phyloP scores from a whole-genome alignment of 2,113 vertebrate species.

The Odontesthes bonariensis region DNA sequence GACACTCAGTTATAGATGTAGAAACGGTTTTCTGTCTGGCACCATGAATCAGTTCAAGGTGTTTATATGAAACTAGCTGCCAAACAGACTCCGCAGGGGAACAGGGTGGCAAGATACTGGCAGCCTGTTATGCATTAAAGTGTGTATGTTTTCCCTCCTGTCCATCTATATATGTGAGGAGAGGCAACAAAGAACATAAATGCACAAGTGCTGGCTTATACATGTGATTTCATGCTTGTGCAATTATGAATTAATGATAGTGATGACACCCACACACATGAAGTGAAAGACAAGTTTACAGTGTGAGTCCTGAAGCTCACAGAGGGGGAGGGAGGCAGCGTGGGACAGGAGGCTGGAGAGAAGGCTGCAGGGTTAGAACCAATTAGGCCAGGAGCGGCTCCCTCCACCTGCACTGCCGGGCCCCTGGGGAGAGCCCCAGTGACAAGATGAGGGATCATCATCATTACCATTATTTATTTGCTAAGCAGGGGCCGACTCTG shows the following conservation, averaged over 20 bases:
- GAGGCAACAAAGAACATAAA: background rate
- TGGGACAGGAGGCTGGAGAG: constrained; percentile 72
- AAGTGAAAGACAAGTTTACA: constrained; percentile 55
- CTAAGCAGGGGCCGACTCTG: constrained; percentile 83
- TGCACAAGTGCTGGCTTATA: constrained; percentile 24
- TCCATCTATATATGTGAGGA: constrained; percentile 21
- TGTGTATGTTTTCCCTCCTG: constrained; percentile 6
- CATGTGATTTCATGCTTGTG: constrained; percentile 51
- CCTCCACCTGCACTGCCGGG: constrained; percentile 73
- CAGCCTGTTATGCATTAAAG: constrained; percentile 19
- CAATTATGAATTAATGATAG: constrained; percentile 49
- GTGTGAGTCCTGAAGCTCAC: constrained; percentile 36
- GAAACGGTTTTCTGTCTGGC: constrained; percentile 42
- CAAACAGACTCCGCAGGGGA: constrained; percentile 28
- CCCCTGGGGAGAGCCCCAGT: constrained; percentile 77
- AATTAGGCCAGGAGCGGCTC: constrained; percentile 80
- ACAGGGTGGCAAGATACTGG: constrained; percentile 27
- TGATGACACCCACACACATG: constrained; percentile 38
- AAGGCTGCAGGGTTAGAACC: constrained; percentile 82
- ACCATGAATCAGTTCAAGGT: constrained; percentile 39
- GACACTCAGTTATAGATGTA: constrained; percentile 28
- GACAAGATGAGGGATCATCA: constrained; percentile 87
- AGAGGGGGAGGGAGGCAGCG: constrained; percentile 34
- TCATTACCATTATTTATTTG: constrained; percentile 89
- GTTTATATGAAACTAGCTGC: constrained; percentile 39